A percentile compares a stretch with the other conserved stretches of the same genome.
Conservation (phyloP, 2,113 vertebrate genomes). For the Microcebus murinus region DNA sequence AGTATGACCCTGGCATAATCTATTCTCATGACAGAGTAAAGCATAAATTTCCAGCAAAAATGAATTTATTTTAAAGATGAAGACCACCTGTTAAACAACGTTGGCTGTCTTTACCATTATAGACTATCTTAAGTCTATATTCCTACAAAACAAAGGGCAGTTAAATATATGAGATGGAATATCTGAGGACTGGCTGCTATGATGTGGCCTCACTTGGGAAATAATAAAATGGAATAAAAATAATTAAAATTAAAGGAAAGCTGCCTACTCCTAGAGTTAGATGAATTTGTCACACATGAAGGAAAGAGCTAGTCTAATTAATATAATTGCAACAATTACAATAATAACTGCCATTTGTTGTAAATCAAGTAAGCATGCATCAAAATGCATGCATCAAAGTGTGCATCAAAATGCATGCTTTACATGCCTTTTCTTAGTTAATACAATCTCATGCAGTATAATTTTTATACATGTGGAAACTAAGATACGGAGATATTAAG, state of each 20-base stretch:
- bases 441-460: background rate
- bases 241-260: background rate
- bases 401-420: background rate
- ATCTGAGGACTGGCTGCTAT: background rate
- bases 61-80: background rate
- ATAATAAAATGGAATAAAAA: slow-evolving; percentile 27
- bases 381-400: too few relatives aligned
- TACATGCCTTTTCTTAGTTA: background rate
- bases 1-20: background rate
- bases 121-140: background rate
- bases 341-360: background rate
- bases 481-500: background rate
- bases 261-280: background rate
- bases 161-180: background rate
- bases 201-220: background rate
- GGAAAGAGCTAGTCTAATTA: background rate
- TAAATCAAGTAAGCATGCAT: background rate
- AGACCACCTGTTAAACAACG: background rate
- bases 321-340: background rate
- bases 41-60: background rate
- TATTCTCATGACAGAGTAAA: background rate
- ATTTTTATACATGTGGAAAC: background rate
- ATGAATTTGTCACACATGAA: background rate
- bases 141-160: background rate
- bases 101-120: background rate